These are phyloP conservation scores for Dromas ardeola DNA, from an alignment of 2,113 vertebrate species.

Conservation along the genomic window DNA sequence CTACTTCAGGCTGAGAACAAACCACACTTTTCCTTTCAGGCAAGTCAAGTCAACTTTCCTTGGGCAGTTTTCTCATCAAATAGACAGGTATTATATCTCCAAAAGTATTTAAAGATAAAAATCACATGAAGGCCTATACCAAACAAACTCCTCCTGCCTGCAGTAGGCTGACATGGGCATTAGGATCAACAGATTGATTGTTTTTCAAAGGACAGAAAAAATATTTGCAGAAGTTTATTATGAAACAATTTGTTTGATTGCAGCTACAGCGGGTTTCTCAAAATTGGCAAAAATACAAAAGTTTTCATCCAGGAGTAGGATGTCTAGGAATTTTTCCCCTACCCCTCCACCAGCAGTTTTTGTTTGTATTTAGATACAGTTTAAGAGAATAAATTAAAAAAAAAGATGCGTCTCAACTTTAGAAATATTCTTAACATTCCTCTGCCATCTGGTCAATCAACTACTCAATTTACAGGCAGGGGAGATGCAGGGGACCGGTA, in stretches of 20 bases:
- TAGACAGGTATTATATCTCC: neutral
- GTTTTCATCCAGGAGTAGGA: neutral
- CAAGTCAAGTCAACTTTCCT: neutral
- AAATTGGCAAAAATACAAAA: neutral
- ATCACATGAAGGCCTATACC: neutral
- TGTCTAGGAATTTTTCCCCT: neutral
- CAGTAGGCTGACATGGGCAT: neutral
- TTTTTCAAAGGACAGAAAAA: neutral
- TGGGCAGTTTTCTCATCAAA: neutral
- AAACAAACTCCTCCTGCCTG: neutral
- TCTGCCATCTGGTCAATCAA: neutral
- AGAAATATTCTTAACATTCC: neutral
- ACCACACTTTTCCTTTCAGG: neutral
- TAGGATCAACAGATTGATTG: neutral
- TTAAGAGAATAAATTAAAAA: neutral
- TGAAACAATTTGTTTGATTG: neutral
- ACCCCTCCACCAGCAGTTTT: neutral
- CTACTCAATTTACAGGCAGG: neutral
- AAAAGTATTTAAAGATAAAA: neutral
- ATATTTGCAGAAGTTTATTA: neutral
- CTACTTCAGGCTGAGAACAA: neutral
- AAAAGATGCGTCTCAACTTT: neutral
- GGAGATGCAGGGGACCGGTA: accelerated
- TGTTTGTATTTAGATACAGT: neutral
- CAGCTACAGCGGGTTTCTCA: neutral